Base-by-base conservation (phyloP, 2,888 invertebrate genomes). In the Pocota personata region DNA sequence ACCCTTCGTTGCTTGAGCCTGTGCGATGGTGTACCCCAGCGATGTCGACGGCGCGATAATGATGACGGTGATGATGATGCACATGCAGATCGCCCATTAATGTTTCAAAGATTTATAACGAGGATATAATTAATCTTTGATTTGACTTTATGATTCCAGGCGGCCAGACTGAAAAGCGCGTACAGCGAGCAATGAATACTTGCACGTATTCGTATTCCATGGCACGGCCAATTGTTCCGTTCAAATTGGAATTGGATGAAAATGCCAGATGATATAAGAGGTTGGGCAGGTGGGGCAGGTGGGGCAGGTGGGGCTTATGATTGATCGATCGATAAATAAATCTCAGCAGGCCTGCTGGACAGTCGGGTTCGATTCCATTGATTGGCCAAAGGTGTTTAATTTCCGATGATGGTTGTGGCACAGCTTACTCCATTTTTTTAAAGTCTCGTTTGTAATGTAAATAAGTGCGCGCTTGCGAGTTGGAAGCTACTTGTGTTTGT, bases 111-210 rank as follows among this genome's bases (percentile, higher is more conserved):
- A 78, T 87, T 78, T 73, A 78, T 82, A 87, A 87, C 82, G 87
- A 87, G 87, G 82, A 82, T 87, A 75, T 82, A 87, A 87, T 87
- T 86, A 86, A 86, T 86, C 82, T 86, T 76, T 57, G 86, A 80
- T 86, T 86, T 82, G 86, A 86, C 86, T 77, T 80, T 82, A 67
- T 82, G 82, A 78, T 87, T 87, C 58, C 57, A 69, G 58, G 62
- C 24, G 35, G 57, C 27, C 50, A 55, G 46, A 7, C 37, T 50
- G 16, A 32, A 76, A 82, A 73, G 55, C 83, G 83, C 83, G 79
- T 83, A 75, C 60, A 48, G 30, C 37, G 64, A 55, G 52, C 79
- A 72, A 52, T 60, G 83, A 72, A 76, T 69, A 64, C 50, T 60
- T 73, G 66, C 69, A 72, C 69, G 84, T 80, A 32, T 30, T 46